phyloP scores from a whole-genome alignment of 2,113 vertebrate genomes.

The Tragulus kanchil region DNA sequence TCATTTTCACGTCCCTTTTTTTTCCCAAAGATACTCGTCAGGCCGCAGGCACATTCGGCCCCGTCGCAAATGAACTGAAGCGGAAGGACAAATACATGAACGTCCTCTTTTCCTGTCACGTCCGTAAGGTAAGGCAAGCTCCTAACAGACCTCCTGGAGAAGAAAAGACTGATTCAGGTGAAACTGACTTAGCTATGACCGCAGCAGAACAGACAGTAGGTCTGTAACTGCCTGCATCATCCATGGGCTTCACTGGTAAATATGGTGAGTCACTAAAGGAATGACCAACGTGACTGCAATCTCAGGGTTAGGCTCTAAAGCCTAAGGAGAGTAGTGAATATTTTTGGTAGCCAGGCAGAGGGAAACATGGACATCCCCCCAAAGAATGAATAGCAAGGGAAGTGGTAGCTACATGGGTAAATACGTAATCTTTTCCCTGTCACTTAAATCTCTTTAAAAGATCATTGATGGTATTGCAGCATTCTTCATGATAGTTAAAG shows the following conservation, averaged over 20 bases:
- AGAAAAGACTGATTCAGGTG: background rate
- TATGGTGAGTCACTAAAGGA: too few species aligned
- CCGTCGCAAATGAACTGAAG: slow-evolving; percentile 95
- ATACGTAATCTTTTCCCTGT: background rate
- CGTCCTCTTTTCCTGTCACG: slow-evolving; percentile 96
- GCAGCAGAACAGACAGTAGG: rapidly evolving
- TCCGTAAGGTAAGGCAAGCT: slow-evolving; percentile 93
- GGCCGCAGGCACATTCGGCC: slow-evolving; percentile 90
- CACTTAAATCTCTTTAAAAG: background rate
- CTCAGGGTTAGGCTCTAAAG: background rate
- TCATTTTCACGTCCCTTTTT: too few species aligned
- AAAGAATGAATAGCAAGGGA: background rate
- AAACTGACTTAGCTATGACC: background rate
- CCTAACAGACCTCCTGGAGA: background rate
- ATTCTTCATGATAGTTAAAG: background rate
- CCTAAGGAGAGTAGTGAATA: background rate
- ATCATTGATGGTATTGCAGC: background rate
- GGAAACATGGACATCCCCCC: background rate
- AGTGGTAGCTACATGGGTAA: background rate
- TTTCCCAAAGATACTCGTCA: slow-evolving; percentile 94
- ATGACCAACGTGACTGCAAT: background rate
- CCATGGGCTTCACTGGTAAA: background rate
- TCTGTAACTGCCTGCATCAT: rapidly evolving
- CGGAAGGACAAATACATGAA: slow-evolving; percentile 99
- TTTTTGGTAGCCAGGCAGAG: background rate